Conservation (phyloP, 2,797 vertebrate species). For the Phalloptychus januarius region DNA sequence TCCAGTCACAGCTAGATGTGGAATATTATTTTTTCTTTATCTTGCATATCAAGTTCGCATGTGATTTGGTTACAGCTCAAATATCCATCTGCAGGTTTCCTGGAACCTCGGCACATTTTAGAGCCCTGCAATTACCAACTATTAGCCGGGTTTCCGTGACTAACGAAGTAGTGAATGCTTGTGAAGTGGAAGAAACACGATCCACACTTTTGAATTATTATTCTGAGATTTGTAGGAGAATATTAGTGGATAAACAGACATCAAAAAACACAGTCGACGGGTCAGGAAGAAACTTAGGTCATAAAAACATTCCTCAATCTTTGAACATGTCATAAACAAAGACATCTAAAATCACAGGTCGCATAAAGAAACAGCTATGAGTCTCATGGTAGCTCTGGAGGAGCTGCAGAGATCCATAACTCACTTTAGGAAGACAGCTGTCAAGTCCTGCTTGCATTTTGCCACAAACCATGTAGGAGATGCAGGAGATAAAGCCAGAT, state of each 20-base stretch:
- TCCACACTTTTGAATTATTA: neutral
- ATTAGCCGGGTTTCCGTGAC: neutral
- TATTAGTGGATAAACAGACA: neutral
- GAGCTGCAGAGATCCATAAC: neutral
- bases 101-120: neutral
- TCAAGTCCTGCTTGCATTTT: neutral
- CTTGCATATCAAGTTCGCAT: slow-evolving; percentile 8
- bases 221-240: neutral
- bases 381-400: neutral
- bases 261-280: neutral
- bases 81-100: neutral
- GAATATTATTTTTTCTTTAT: neutral
- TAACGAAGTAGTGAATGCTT: neutral
- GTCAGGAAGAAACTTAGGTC: neutral
- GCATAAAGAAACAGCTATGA: neutral
- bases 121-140: neutral
- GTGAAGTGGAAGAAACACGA: neutral
- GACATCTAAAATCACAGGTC: neutral
- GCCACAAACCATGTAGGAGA: neutral
- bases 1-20: slow-evolving; percentile 17
- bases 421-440: neutral
- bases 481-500: neutral
- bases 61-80: slow-evolving; percentile 6
- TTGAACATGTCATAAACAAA: neutral
- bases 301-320: neutral